Evolutionary conservation across 2,113 vertebrate genomes (phyloP).

Genomic region (Pycnonotus jocosus): DNA sequence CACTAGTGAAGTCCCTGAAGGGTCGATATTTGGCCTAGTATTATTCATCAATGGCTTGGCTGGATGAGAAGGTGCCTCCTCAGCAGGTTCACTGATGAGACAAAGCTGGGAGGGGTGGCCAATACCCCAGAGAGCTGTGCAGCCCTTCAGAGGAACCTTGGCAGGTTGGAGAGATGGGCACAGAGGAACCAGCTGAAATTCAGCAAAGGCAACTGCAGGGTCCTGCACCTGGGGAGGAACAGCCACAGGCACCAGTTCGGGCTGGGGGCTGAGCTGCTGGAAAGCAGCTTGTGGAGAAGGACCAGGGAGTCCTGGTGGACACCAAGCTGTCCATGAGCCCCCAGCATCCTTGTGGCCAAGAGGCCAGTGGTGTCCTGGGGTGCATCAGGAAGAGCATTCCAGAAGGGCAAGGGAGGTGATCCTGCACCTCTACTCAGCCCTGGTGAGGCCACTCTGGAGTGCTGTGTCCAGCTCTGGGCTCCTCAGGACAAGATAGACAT

Average conservation of each 20-base stretch:
- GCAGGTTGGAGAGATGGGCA: not conserved
- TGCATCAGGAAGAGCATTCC: not conserved
- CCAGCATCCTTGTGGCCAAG: not conserved
- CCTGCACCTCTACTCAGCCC: not conserved
- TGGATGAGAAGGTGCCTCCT: not conserved
- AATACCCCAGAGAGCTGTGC: not conserved
- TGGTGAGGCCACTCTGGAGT: not conserved
- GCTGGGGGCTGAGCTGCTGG: not conserved
- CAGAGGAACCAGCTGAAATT: not conserved
- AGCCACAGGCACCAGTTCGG: not conserved
- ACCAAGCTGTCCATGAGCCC: not conserved
- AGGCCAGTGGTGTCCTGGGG: not conserved
- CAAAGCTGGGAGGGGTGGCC: not conserved
- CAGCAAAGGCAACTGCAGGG: not conserved
- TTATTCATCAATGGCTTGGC: not conserved
- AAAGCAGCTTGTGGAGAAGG: not conserved
- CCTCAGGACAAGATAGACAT: not conserved
- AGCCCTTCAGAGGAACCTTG: not conserved
- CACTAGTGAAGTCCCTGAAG: not conserved
- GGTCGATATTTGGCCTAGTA: accelerated
- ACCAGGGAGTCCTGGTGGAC: not conserved
- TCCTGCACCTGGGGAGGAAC: not conserved
- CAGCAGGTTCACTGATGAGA: not conserved
- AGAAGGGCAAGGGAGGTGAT: not conserved
- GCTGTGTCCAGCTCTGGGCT: not conserved